These are phyloP conservation scores for Limanda limanda DNA, from an alignment of 2,113 vertebrate species.

Conservation along the genomic window DNA sequence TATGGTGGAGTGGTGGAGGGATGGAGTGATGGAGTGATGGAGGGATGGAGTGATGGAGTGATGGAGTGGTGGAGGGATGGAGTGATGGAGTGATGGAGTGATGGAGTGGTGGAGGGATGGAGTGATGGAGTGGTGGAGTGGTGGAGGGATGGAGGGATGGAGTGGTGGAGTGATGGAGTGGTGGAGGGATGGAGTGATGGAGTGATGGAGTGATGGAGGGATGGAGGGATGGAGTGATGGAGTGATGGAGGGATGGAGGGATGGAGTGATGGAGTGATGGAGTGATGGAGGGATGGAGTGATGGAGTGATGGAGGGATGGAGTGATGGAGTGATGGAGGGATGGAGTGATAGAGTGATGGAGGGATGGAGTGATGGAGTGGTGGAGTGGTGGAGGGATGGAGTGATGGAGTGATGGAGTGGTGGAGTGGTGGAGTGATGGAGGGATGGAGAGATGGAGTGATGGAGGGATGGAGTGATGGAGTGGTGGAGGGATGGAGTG, in stretches of 20 bases:
- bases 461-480: slow-evolving; percentile 15
- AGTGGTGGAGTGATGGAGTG: too few species aligned
- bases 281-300: slow-evolving; percentile 16
- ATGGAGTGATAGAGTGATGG: too few species aligned
- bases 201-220: too few species aligned
- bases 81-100: neutral
- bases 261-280: slow-evolving; percentile 19
- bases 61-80: slow-evolving; percentile 20
- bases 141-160: slow-evolving; percentile 13
- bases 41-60: slow-evolving; percentile 20
- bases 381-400: slow-evolving; percentile 20
- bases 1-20: neutral
- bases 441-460: slow-evolving; percentile 15
- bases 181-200: slow-evolving; percentile 16
- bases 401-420: neutral
- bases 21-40: slow-evolving; percentile 6
- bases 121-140: neutral
- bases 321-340: neutral
- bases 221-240: slow-evolving; percentile 17
- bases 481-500: slow-evolving; percentile 15
- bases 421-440: too few species aligned
- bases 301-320: slow-evolving; percentile 12
- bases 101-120: slow-evolving; percentile 20
- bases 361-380: slow-evolving; percentile 20
- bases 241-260: too few species aligned